Evolutionary conservation across 2,797 vertebrate species (phyloP).

Genomic region (Myioborus melanocephalus): DNA sequence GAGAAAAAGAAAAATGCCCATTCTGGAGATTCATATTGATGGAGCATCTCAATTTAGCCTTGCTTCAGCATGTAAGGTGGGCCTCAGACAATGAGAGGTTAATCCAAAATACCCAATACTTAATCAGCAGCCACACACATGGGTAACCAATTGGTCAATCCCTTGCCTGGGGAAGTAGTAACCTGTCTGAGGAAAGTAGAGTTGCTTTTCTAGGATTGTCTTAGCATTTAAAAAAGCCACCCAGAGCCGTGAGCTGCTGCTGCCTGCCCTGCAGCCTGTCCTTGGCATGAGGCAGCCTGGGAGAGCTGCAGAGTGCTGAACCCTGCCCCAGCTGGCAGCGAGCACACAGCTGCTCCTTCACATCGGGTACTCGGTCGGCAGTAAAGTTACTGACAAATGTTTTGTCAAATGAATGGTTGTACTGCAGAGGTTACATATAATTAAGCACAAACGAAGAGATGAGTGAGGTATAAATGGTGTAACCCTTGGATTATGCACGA

Average conservation of each 20-base stretch:
- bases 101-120: background rate
- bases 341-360: background rate
- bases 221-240: background rate
- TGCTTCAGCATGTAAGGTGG: background rate
- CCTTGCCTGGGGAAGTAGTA: background rate
- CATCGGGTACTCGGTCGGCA: background rate
- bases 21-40: background rate
- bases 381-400: background rate
- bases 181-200: background rate
- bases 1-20: background rate
- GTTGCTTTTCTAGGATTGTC: background rate
- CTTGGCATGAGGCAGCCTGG: background rate
- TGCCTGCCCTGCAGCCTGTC: background rate
- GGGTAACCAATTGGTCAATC: accelerated
- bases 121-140: accelerated
- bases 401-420: background rate
- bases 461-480: background rate
- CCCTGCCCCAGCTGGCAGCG: background rate
- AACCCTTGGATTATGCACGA: background rate
- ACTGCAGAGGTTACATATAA: background rate
- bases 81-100: background rate
- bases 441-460: background rate
- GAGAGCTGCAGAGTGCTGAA: background rate
- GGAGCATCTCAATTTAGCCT: background rate
- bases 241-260: background rate